Evolutionary conservation across 2,797 vertebrate species (phyloP), one percentile per base, ranked within the genome.

Genomic region (Bovichtus variegatus): DNA sequence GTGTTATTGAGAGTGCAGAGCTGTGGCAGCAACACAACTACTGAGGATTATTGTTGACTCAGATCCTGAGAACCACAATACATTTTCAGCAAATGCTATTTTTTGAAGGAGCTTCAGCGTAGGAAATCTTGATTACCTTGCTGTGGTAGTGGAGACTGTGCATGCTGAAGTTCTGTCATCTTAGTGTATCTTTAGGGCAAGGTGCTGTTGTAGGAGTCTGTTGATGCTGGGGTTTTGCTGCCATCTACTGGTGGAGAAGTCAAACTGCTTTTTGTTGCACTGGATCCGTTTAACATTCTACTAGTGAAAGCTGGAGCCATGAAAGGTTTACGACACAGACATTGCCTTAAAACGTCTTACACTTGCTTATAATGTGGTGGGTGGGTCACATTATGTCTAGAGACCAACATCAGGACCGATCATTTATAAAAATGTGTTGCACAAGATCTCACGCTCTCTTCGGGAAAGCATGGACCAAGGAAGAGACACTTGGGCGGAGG

Each of bases 241-340:
- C 46, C 62, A 78, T 59, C 74, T 74, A 38, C 25, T 78, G 71
- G 51, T 55, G n/a, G 1, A 41, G 2, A 59, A 36, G 6, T 21
- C 0, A 3, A 46, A 38, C 53, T 79, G 41, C 21, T 43, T 54
- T 59, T 40, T 21, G 16, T 15, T 41, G 9, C 10, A 18, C 18
- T 40, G 13, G 41, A 15, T 36, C n/a, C 31, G 49, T 66, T 43
- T 51, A 34, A 5, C 29, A 53, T 25, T 21, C 23, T 38, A 47
- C 16, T 3, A 18, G 10, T 47, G 2, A 29, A 29, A 44, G 2
- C 13, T 57, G 10, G 9, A 9, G 10, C 38, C 7, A 65, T 18
- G 16, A 54, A 51, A 50, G 9, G 25, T 23, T 23, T 21, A 3
- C 21, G 10, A 11, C 5, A 29, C 3, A 31, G 18, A 38, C 27